These are phyloP conservation scores for Diloba caeruleocephala DNA, from an alignment of 2,888 invertebrate genomes.

Conservation along the genomic window DNA sequence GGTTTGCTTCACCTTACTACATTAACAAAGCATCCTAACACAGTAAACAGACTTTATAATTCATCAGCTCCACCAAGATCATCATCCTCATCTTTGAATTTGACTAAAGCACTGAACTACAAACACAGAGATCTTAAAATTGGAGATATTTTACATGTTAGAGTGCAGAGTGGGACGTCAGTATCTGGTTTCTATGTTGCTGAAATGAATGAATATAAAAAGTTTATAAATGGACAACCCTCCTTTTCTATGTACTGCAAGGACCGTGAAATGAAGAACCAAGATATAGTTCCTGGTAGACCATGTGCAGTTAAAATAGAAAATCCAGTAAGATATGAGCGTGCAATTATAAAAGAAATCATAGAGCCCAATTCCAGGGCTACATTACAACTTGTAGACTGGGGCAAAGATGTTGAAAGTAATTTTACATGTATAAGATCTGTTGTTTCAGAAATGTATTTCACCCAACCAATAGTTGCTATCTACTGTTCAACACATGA, in stretches of 20 bases:
- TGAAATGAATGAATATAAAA: slow-evolving; percentile 34
- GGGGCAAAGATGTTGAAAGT: slow-evolving; percentile 30
- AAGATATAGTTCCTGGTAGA: slow-evolving; percentile 14
- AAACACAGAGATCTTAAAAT: slow-evolving; percentile 22
- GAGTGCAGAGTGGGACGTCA: slow-evolving; percentile 31
- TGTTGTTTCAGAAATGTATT: slow-evolving; percentile 11
- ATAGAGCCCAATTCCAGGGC: slow-evolving; percentile 19
- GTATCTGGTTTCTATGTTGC: slow-evolving; percentile 36
- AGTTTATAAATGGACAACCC: background rate
- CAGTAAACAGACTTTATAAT: slow-evolving; percentile 3
- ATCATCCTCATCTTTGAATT: background rate
- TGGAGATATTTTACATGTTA: slow-evolving; percentile 31
- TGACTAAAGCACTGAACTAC: slow-evolving; percentile 12
- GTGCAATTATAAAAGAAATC: slow-evolving; percentile 28
- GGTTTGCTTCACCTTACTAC: slow-evolving; percentile 24
- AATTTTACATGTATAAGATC: slow-evolving; percentile 13
- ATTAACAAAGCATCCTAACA: background rate
- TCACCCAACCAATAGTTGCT: slow-evolving; percentile 29
- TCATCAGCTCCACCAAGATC: slow-evolving; percentile 3
- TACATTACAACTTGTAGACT: slow-evolving; percentile 37
- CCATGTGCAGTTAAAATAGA: slow-evolving; percentile 35
- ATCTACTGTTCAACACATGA: slow-evolving; percentile 35
- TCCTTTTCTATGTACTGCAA: slow-evolving; percentile 26
- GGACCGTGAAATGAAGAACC: slow-evolving; percentile 9
- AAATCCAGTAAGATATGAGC: slow-evolving; percentile 21